A percentile compares a stretch with the other conserved stretches of the same genome.
Evolutionary conservation across 2,888 invertebrate species (phyloP).

Genomic region (Sycophila texana): DNA sequence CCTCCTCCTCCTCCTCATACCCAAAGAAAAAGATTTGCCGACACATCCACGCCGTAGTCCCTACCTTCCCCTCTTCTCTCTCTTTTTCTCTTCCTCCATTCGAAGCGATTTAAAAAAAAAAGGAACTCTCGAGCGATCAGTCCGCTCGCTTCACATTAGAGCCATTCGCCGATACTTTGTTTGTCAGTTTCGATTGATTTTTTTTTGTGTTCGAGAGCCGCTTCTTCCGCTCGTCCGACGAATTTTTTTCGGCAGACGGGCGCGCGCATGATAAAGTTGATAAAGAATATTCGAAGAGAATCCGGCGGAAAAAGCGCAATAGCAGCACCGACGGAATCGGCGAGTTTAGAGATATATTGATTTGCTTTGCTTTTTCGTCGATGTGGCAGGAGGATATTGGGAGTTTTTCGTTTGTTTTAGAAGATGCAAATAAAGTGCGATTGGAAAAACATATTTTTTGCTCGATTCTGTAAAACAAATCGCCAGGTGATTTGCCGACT

Average conservation of each 20-base stretch:
- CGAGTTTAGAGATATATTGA: constrained; percentile 37
- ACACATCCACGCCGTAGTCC: neutral
- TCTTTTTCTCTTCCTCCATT: constrained; percentile 13
- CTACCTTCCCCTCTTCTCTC: constrained; percentile 5
- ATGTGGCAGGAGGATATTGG: neutral
- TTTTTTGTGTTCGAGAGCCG: constrained; percentile 5
- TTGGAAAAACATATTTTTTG: neutral
- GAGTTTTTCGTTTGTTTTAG: no score
- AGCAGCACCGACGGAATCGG: neutral
- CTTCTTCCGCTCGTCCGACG: neutral
- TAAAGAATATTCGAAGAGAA: constrained; percentile 42
- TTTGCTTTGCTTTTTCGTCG: constrained; percentile 15
- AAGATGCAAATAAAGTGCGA: neutral
- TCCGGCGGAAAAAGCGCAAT: constrained; percentile 7
- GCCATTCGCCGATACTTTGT: constrained; percentile 45
- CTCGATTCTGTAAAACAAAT: no score
- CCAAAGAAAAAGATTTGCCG: constrained; percentile 37
- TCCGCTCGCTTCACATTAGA: constrained; percentile 23
- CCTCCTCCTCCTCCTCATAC: neutral
- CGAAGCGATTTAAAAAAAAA: neutral
- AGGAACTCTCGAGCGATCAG: neutral
- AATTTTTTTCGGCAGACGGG: constrained; percentile 12
- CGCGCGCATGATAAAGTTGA: constrained; percentile 40
- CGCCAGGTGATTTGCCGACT: no score
- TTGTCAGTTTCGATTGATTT: constrained; percentile 28